Evolutionary conservation across 2,888 invertebrate genomes (phyloP), one percentile per base, ranked within the genome.

Genomic region (Drosophila falleni): DNA sequence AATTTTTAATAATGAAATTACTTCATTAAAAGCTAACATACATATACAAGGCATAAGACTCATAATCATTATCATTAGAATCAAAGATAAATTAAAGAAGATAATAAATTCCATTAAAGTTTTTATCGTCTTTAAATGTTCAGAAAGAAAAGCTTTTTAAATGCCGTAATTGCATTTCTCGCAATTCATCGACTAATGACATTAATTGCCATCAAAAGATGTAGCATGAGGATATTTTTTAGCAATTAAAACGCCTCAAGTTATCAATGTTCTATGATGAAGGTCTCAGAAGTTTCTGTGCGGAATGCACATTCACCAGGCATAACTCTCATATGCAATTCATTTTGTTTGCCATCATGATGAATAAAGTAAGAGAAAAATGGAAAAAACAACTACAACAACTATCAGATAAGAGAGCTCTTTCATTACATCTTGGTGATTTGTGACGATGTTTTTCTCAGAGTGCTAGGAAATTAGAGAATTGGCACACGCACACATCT

Each of bases 401-500:
- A n/a, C 19, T 35, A 19, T 5, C 19, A 31, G 15, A 59, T 51
- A 42, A 55, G 42, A 61, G 41, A 47, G 49, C 64, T 53, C 51
- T 69, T 71, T 53, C 65, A 76, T 81, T 56, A 67, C 47, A 75
- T 69, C 68, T 77, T 74, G 49, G 51, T 85, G 79, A 88, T 82
- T 88, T 80, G 89, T 79, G 80, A 67, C 54, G 64, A 50, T 80
- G 74, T 74, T 86, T 87, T 71, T 72, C 62, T 49, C 31, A 5
- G 31, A 58, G 44, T 65, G 68, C 68, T 69, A 70, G 78, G 69
- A 81, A 84, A 81, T 84, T 81, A 81, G 78, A 87, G 81, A 81
- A 81, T 69, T 68, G 77, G 71, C 71, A 80, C 80, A 80, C 69
- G 46, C 60, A 66, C 55, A 62, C 53, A 37, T 19, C 42, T 9